A percentile compares a stretch with the other conserved stretches of the same genome.
These are phyloP conservation scores for Morpho achilles DNA, from an alignment of 2,888 invertebrate species.

Conservation along the genomic window DNA sequence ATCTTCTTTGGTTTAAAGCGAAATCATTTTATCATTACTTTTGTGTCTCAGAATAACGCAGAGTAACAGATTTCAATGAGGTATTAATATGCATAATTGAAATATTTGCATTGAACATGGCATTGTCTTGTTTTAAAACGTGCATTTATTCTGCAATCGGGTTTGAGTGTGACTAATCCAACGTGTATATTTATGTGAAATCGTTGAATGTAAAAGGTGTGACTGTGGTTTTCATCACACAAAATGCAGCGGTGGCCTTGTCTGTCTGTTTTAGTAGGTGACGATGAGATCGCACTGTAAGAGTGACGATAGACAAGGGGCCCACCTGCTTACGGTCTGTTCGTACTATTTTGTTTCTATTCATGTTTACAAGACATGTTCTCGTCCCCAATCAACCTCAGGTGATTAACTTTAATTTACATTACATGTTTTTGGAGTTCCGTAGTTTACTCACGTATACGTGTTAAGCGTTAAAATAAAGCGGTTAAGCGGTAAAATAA, in stretches of 20 bases:
- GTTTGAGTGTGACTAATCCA: slow-evolving; percentile 17
- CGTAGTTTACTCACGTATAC: too few relatives aligned
- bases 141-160: slow-evolving; percentile 15
- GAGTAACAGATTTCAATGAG: too few relatives aligned
- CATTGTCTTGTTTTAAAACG: slow-evolving; percentile 1
- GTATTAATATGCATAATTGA: neutral
- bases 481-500: too few relatives aligned
- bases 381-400: neutral
- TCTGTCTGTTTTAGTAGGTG: slow-evolving; percentile 21
- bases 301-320: slow-evolving; percentile 22
- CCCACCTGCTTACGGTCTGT: slow-evolving; percentile 10
- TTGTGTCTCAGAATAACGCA: too few relatives aligned
- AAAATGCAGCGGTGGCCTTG: slow-evolving; percentile 24
- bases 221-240: slow-evolving; percentile 21
- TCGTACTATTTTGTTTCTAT: slow-evolving; percentile 16
- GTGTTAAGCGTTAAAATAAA: too few relatives aligned
- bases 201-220: slow-evolving; percentile 18
- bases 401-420: neutral
- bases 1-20: too few relatives aligned
- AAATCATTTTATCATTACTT: too few relatives aligned
- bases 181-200: slow-evolving; percentile 17
- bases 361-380: slow-evolving; percentile 12
- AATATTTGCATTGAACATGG: neutral
- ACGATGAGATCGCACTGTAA: slow-evolving; percentile 20
- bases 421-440: too few relatives aligned